Evolutionary conservation across 2,113 vertebrate species (phyloP).

Genomic region (Phalacrocorax brasilianus): DNA sequence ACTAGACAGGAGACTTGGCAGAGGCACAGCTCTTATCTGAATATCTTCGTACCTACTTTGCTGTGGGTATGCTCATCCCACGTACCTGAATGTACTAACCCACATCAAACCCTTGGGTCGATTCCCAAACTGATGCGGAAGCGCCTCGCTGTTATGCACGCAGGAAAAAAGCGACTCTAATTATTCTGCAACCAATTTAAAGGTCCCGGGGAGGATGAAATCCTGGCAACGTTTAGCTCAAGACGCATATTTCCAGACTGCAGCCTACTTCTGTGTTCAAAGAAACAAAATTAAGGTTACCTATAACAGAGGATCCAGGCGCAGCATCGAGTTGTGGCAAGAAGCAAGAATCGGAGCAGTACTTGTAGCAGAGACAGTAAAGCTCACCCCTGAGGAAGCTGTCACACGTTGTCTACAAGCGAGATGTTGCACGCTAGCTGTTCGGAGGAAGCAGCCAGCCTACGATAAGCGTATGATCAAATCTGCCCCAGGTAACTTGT

Average conservation of each 20-base stretch:
- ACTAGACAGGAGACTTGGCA: neutral
- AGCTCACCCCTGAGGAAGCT: neutral
- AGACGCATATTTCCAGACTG: neutral
- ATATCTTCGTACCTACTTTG: neutral
- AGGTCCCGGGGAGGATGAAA: neutral
- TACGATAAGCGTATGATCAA: neutral
- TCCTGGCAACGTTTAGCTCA: neutral
- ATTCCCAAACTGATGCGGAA: neutral
- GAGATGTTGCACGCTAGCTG: neutral
- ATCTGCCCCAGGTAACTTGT: neutral
- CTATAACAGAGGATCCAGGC: neutral
- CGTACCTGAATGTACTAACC: neutral
- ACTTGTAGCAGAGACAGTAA: neutral
- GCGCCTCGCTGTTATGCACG: neutral
- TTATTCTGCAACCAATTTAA: neutral
- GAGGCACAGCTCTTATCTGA: constrained; percentile 13
- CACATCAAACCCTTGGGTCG: neutral
- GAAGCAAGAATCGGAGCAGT: neutral
- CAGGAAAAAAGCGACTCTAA: neutral
- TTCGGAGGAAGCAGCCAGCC: neutral
- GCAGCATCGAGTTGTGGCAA: neutral
- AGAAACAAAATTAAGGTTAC: neutral
- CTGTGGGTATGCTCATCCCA: neutral
- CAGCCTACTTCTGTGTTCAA: neutral
- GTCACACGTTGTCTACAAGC: neutral